Evolutionary conservation across 2,888 invertebrate species (phyloP), one percentile per base, ranked within the genome.

Genomic region (Epicampocera succincta): DNA sequence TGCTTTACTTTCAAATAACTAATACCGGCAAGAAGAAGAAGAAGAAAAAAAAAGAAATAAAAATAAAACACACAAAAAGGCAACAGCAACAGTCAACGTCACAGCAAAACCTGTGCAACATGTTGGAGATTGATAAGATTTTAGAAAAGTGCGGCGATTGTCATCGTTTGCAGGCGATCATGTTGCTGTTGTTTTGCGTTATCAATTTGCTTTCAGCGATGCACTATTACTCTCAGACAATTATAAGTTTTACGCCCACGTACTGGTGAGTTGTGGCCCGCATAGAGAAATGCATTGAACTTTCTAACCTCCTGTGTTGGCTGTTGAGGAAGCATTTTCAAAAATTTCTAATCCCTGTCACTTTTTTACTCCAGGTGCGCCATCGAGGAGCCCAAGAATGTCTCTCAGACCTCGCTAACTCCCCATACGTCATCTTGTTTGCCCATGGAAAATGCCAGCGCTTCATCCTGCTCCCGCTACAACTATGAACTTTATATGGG

Each of bases 171-270:
- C 93, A 93, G 86, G 85, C 89, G 50, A 87, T 93, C 4, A 87
- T 93, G 83, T 89, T 93, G 87, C 82, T 91, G 13, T 87, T 93
- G 0, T 93, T 93, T 85, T 92, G 92, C 71, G 48, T 92, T 6
- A 92, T 93, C 76, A 93, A 93, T 87, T 84, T 93, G 9, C 87
- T 93, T 5, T 92, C 93, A 0, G 91, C 93, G 0, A 92, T 92
- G 87, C 93, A 93, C 85, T 93, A 93, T 87, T 93, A 93, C 86
- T 92, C 93, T 9, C 93, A 93, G 87, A 93, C 93, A 13, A 93
- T 93, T 82, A 93, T 93, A 69, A 92, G 92, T 85, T 90, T 93
- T 48, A 90, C 92, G 46, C 93, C 93, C 2, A 91, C 90, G 38
- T 90, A 92, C 86, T 91, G 91, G 91, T 92, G 87, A 84, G 86